phyloP scores from a whole-genome alignment of 2,888 invertebrate genomes.

The Heliconius charithonia region DNA sequence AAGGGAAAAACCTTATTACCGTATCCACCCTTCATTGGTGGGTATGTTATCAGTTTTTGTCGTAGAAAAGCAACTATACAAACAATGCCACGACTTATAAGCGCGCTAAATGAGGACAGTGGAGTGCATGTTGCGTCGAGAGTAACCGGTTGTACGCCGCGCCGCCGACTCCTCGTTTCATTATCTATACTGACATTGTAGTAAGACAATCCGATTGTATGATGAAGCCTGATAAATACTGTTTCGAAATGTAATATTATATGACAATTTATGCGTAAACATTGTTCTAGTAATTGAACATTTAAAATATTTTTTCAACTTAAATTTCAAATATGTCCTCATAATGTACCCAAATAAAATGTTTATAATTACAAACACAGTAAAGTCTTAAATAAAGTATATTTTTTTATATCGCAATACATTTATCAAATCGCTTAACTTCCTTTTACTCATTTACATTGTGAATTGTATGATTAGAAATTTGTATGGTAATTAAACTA shows the following conservation, averaged over 20 bases:
- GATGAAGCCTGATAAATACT: conserved; percentile 1
- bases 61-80: conserved; percentile 41
- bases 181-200: conserved; percentile 50
- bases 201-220: conserved; percentile 55
- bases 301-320: neutral
- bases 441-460: conserved; percentile 11
- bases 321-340: neutral
- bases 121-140: conserved; percentile 60
- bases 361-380: neutral
- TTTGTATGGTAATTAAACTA: conserved; percentile 12
- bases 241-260: neutral
- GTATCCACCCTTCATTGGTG: conserved; percentile 15
- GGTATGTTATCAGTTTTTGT: conserved; percentile 39
- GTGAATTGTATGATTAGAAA: neutral
- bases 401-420: too few species aligned
- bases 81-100: conserved; percentile 54
- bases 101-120: conserved; percentile 67
- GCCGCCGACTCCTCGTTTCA: conserved; percentile 48
- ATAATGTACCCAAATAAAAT: neutral
- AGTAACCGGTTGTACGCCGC: conserved; percentile 51
- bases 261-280: neutral
- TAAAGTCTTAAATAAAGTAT: too few species aligned
- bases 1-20: neutral
- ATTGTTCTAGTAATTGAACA: too few species aligned
- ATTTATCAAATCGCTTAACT: neutral